Conservation (phyloP, 2,888 invertebrate genomes). For the Hyalella azteca region DNA sequence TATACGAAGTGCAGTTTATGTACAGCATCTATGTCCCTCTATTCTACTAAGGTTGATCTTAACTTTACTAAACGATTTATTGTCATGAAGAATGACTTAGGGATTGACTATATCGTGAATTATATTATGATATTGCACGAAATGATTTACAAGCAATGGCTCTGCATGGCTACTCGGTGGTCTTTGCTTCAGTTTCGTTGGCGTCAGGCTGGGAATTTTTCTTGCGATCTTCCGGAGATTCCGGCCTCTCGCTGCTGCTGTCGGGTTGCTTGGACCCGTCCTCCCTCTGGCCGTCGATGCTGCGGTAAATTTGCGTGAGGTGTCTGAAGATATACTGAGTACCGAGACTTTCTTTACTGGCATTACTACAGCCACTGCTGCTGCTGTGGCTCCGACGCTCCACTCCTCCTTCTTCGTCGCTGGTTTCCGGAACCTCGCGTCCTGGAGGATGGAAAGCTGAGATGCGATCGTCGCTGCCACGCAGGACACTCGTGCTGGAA, state of each 20-base stretch:
- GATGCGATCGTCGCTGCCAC: conserved; percentile 47
- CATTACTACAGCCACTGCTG: conserved; percentile 50
- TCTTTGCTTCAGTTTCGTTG: background rate
- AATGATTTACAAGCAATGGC: background rate
- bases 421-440: conserved; percentile 48
- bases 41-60: too few species aligned
- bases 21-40: too few species aligned
- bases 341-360: conserved; percentile 50
- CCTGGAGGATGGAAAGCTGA: conserved; percentile 56
- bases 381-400: conserved; percentile 50
- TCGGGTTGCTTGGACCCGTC: conserved; percentile 38
- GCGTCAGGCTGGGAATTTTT: background rate
- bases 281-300: conserved; percentile 53
- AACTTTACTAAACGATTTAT: too few species aligned
- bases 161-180: background rate
- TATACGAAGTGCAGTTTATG: too few species aligned
- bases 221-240: background rate
- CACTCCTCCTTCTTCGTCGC: conserved; percentile 50
- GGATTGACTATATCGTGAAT: background rate
- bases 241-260: conserved; percentile 29
- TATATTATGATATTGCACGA: conserved; percentile 26
- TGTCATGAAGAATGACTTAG: background rate
- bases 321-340: conserved; percentile 58
- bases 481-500: conserved; percentile 41
- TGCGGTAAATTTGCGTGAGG: conserved; percentile 53